phyloP scores from a whole-genome alignment of 2,113 vertebrate genomes.

The Gymnocephalus cernua region DNA sequence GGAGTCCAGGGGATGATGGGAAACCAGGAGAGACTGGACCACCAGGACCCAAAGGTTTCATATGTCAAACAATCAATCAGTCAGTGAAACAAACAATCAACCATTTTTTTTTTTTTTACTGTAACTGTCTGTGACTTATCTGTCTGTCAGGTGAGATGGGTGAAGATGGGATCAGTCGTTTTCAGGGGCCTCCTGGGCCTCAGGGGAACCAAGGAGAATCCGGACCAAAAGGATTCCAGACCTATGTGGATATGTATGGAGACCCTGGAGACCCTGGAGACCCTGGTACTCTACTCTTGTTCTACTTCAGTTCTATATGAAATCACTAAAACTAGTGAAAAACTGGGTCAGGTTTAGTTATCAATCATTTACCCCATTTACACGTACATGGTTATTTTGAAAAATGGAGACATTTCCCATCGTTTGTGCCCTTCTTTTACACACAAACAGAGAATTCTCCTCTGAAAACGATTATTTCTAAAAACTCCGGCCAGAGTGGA shows the following conservation, averaged over 20 bases:
- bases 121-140: not conserved
- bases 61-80: not conserved
- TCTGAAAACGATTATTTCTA: too few species aligned
- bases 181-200: constrained; percentile 59
- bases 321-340: too few species aligned
- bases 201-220: constrained; percentile 67
- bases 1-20: constrained; percentile 68
- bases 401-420: too few species aligned
- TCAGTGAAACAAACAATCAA: not conserved
- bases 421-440: too few species aligned
- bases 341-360: too few species aligned
- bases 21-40: constrained; percentile 62
- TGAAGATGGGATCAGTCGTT: constrained; percentile 51
- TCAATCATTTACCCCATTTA: too few species aligned
- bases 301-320: not conserved
- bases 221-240: constrained; percentile 65
- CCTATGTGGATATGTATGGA: constrained; percentile 35
- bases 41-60: constrained; percentile 72
- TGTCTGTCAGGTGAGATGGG: constrained; percentile 66
- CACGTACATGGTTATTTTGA: too few species aligned
- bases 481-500: too few species aligned
- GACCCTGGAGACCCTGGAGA: constrained; percentile 69
- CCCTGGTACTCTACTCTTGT: constrained; percentile 50
- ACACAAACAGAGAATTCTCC: too few species aligned
- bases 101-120: not conserved